Evolutionary conservation across 2,113 vertebrate species (phyloP), one percentile per base, ranked within the genome.

Genomic region (Egretta garzetta): DNA sequence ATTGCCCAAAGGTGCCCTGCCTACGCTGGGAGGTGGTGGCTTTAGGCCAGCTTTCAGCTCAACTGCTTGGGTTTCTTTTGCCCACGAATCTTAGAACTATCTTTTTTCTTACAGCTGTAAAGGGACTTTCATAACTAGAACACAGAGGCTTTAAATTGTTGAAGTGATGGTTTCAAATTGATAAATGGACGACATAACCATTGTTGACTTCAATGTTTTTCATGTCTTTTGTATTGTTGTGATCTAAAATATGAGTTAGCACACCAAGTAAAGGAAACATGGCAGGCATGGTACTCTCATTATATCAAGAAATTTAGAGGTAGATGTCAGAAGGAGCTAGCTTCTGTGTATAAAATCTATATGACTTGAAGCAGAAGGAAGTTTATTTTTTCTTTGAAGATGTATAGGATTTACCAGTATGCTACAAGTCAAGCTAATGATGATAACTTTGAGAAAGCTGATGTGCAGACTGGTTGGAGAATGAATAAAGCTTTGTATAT

Each of bases 121-220:
- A 86, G 24, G 41, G 71, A 59, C 67, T 62, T 90, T 33, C 24
- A 2, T 66, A 62, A 60, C 79, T 77, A 18, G 82, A 88, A 77
- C 53, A 62, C 67, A 45, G 83, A 45, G 43, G n/a, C 75, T 80
- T 91, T 74, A 37, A 66, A 39, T 20, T 66, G 4, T 70, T 83
- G 88, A 88, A 92, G 75, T 7, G 52, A 22, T 63, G 86, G 82
- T 84, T 95, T 97, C 93, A 95, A 95, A 74, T 71, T 92, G 95
- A 96, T 88, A 49, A 92, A 93, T 77, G 92, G 43, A 47, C 67
- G 88, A 59, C 68, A 86, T 74, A 88, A 84, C 67, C 19, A 3
- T 75, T 95, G 55, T 39, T 88, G 92, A 56, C 74, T 92, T 16
- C 35, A 47, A 0, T 67, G 68, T 77, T 95, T 93, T 93, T 90